Base-by-base conservation (phyloP, 2,113 vertebrate genomes). In the Theropithecus gelada region DNA sequence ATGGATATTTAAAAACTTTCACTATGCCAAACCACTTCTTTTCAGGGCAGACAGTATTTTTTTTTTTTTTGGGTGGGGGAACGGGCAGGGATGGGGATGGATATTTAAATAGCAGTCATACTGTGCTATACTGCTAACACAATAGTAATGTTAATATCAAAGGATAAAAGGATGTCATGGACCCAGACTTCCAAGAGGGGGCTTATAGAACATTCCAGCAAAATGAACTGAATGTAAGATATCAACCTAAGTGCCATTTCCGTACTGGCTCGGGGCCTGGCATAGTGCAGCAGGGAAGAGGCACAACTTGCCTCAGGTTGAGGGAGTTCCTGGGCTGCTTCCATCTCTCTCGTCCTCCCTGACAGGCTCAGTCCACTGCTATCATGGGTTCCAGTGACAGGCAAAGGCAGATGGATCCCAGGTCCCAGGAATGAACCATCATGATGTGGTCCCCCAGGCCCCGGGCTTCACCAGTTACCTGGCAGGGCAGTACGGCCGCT, bases 11-110 rank as follows among this genome's bases (percentile, higher is more conserved):
- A 96, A 98, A 98, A 98, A 97, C 86, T 97, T 98, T 95, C 72
- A 5, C 32, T 97, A 96, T 94, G 98, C 98, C 98, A 99, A 98
- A 98, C 97, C 97, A 98, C 98, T 98, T 98, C 96, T 98, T 98
- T 98, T 98, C 97, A 97, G 85, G 72, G 76, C 86, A 98, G 97
- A 98, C 96, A 96, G 59, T 95, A 79, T 96, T 98, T 98, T 81
- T 97, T 94, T 52, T 57, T 57, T n/a, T 87, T 66, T 12, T 22
- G 66, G 16, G 13, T 18, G 66, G 23, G 72, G 73, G 4, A 18
- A 0, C 2, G 27, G 10, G 10, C 30, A 6, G 7, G 94, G 14
- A 10, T 4, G 20, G 7, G 82, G 79, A 23, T 95, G 97, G 96
- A 93, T 98, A 98, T 98, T 98, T 98, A 98, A 98, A 98, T 94